A percentile compares a stretch with the other conserved stretches of the same genome.
phyloP scores from a whole-genome alignment of 2,113 vertebrate species.

The Rhodinocichla rosea region DNA sequence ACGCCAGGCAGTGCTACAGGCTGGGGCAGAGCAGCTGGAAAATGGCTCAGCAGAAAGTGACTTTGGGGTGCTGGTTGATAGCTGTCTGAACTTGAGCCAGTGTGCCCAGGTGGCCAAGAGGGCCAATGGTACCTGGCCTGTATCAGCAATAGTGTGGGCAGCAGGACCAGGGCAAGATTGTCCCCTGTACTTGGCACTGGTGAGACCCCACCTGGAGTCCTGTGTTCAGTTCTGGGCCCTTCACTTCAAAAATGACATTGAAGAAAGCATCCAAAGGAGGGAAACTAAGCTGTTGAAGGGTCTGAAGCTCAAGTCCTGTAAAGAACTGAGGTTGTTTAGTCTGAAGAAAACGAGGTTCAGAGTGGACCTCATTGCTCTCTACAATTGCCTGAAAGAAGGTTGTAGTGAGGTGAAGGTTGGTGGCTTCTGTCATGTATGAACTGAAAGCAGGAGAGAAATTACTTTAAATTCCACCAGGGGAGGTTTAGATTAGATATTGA shows the following conservation, averaged over 20 bases:
- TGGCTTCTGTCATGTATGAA: neutral
- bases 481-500: neutral
- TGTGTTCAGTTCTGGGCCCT: neutral
- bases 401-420: no score
- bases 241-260: neutral
- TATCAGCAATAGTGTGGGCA: neutral
- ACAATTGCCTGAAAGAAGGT: neutral
- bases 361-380: no score
- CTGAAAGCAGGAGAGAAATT: neutral
- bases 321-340: neutral
- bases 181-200: accelerated
- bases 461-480: neutral
- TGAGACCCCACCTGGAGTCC: neutral
- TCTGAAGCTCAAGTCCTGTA: neutral
- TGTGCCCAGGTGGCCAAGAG: neutral
- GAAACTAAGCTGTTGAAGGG: neutral
- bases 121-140: neutral
- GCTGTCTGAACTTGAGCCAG: neutral
- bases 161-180: neutral
- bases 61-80: neutral
- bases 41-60: neutral
- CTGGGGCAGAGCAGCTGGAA: neutral
- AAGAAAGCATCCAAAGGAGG: neutral
- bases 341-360: neutral
- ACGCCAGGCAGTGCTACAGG: neutral